Evolutionary conservation across 2,888 invertebrate species (phyloP).

Genomic region (Dynastes tityus): DNA sequence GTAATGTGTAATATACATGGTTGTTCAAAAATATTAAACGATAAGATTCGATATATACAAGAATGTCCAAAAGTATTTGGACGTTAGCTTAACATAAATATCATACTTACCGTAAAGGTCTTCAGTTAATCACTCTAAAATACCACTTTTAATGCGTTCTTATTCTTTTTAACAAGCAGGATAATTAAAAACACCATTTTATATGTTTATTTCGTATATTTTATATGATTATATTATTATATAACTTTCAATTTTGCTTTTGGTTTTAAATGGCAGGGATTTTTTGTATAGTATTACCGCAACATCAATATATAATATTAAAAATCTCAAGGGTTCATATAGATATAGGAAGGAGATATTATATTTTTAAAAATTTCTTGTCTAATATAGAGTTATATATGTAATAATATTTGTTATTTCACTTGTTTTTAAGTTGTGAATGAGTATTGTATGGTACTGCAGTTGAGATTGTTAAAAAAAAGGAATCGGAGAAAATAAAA

Average conservation of each 20-base stretch:
- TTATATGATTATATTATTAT: slow-evolving; percentile 2
- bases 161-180: background rate
- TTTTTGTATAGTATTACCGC: slow-evolving; percentile 15
- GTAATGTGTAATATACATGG: too few relatives aligned
- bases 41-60: too few relatives aligned
- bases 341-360: slow-evolving; percentile 18
- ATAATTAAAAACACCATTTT: too few relatives aligned
- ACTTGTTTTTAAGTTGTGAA: slow-evolving; percentile 1
- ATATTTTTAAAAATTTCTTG: slow-evolving; percentile 21
- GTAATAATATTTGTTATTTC: slow-evolving; percentile 12
- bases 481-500: background rate
- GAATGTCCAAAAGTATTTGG: too few relatives aligned
- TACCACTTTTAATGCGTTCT: background rate
- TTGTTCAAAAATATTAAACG: too few relatives aligned
- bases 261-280: slow-evolving; percentile 33
- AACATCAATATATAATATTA: slow-evolving; percentile 30
- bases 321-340: slow-evolving; percentile 28
- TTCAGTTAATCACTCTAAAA: too few relatives aligned
- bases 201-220: background rate
- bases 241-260: slow-evolving; percentile 27
- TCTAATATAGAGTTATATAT: background rate
- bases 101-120: too few relatives aligned
- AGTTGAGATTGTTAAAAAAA: slow-evolving; percentile 11
- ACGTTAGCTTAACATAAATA: too few relatives aligned
- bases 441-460: slow-evolving; percentile 41